phyloP scores from a whole-genome alignment of 1,140 invertebrate genomes.

The Glossosoma conforme region DNA sequence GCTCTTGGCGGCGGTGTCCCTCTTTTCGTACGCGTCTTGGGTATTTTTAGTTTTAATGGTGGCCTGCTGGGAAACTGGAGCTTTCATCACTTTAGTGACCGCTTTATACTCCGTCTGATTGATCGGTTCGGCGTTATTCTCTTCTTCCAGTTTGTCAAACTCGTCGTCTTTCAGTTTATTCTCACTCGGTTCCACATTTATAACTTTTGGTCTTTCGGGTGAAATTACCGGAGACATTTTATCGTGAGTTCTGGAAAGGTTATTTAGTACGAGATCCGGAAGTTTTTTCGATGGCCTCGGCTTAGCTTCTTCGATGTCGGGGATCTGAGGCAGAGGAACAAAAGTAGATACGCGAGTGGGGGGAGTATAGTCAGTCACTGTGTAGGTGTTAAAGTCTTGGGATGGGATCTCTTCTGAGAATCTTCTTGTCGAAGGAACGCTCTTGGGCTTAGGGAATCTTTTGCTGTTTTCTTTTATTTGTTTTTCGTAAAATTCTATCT shows the following conservation, averaged over 20 bases:
- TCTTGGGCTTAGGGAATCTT: constrained; percentile 31
- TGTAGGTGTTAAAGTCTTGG: constrained; percentile 37
- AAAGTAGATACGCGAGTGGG: constrained; percentile 39
- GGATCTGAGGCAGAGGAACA: constrained; percentile 46
- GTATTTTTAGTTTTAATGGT: constrained; percentile 49
- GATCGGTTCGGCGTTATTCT: neutral
- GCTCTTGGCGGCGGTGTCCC: constrained; percentile 47
- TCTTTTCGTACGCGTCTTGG: constrained; percentile 45
- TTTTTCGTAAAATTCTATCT: constrained; percentile 50
- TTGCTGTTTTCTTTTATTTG: constrained; percentile 43
- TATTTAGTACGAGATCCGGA: constrained; percentile 45
- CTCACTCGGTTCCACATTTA: neutral
- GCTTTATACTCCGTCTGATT: constrained; percentile 52
- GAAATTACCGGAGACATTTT: constrained; percentile 11
- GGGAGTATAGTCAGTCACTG: constrained; percentile 44
- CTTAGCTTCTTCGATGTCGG: constrained; percentile 47
- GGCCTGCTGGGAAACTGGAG: constrained; percentile 57
- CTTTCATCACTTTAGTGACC: constrained; percentile 60
- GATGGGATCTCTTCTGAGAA: constrained; percentile 27
- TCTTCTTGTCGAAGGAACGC: constrained; percentile 32
- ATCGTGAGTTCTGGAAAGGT: constrained; percentile 14
- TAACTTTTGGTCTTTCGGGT: constrained; percentile 6
- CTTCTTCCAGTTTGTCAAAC: neutral
- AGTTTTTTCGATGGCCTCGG: constrained; percentile 44
- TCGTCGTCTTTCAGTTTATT: constrained; percentile 1